phyloP scores from a whole-genome alignment of 2,113 vertebrate species.

The Microtus montanus region DNA sequence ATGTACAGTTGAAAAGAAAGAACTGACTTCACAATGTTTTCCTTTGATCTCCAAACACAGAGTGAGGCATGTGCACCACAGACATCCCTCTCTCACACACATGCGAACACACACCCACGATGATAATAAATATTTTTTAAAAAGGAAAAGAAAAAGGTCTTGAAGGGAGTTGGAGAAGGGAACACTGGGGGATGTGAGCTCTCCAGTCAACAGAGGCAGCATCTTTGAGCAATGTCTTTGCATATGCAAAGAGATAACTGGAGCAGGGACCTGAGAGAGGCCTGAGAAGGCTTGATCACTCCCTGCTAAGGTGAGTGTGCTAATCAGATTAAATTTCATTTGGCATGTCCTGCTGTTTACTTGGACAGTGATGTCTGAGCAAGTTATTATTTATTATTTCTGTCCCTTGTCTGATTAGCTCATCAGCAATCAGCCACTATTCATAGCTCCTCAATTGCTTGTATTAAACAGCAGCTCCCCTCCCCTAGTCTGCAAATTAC shows the following conservation, averaged over 20 bases:
- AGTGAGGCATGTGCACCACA: neutral
- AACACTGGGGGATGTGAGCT: neutral
- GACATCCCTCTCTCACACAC: neutral
- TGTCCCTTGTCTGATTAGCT: slow-evolving; percentile 74
- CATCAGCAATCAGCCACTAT: slow-evolving; percentile 78
- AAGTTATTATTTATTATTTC: slow-evolving; percentile 76
- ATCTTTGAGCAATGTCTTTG: neutral
- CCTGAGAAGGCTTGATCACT: neutral
- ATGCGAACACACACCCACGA: neutral
- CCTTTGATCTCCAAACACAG: neutral
- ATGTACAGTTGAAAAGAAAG: neutral
- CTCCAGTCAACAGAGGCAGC: neutral
- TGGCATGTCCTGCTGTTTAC: slow-evolving; percentile 67
- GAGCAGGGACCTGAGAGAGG: slow-evolving; percentile 29
- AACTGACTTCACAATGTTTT: neutral
- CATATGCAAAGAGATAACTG: neutral
- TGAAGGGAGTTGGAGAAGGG: neutral
- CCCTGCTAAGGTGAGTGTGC: slow-evolving; percentile 34
- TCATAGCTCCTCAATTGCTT: slow-evolving; percentile 70
- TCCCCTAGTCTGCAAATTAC: slow-evolving; percentile 59
- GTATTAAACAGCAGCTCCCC: slow-evolving; percentile 62
- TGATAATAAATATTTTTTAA: neutral
- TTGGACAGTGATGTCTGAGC: slow-evolving; percentile 67
- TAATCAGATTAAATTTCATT: slow-evolving; percentile 73
- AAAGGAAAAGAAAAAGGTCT: neutral